phyloP scores from a whole-genome alignment of 2,113 vertebrate species.

The Todiramphus chloris region DNA sequence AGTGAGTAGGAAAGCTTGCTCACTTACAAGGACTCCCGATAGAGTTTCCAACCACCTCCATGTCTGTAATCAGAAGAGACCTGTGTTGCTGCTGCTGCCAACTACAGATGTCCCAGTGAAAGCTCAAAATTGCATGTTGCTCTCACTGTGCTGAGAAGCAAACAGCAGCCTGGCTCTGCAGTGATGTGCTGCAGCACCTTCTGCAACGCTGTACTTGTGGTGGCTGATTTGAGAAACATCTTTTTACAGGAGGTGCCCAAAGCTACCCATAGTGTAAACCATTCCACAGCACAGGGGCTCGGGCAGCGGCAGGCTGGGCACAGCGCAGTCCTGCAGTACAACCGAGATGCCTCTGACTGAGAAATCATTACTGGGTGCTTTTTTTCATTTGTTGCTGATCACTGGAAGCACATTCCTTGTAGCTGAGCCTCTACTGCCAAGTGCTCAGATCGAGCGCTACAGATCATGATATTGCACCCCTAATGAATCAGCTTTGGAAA shows the following conservation, averaged over 20 bases:
- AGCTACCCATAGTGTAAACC: background rate
- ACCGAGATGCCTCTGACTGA: background rate
- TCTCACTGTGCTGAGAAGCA: background rate
- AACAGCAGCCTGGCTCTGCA: background rate
- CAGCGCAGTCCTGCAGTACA: background rate
- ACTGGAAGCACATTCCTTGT: background rate
- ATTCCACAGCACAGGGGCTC: accelerated
- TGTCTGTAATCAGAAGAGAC: background rate
- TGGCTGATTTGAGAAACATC: background rate
- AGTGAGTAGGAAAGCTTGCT: background rate
- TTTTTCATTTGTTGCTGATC: background rate
- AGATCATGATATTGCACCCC: background rate
- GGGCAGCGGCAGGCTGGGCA: accelerated
- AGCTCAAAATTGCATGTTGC: background rate
- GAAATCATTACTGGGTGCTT: background rate
- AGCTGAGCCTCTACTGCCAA: background rate
- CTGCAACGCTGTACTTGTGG: background rate
- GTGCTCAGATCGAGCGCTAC: background rate
- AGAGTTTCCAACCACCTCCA: background rate
- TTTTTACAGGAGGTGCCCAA: background rate
- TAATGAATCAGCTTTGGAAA: background rate
- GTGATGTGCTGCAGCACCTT: background rate
- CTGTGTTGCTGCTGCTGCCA: background rate
- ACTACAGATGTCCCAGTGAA: background rate
- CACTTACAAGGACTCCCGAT: background rate